Conservation (phyloP, 2,797 vertebrate genomes). For the Squalus acanthias region DNA sequence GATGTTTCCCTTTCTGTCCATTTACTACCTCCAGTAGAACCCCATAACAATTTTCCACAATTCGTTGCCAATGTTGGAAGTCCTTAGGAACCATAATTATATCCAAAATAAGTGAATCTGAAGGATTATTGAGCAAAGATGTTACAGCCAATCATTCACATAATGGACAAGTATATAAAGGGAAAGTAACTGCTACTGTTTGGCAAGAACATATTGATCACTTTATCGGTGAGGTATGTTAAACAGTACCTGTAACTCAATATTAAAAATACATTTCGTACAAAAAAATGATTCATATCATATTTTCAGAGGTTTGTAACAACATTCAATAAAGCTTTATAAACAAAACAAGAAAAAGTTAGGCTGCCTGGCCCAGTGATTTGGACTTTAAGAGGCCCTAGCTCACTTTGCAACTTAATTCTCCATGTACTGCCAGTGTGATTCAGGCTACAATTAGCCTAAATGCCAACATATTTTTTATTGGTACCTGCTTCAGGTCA, state of each 20-base stretch:
- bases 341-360: background rate
- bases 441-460: background rate
- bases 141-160: background rate
- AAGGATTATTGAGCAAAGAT: background rate
- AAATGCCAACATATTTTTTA: background rate
- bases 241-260: background rate
- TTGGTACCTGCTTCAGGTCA: background rate
- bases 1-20: background rate
- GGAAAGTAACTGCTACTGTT: background rate
- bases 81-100: background rate
- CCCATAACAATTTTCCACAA: background rate
- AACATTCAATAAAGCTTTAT: background rate
- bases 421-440: background rate
- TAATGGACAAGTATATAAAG: background rate
- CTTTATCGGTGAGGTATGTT: background rate
- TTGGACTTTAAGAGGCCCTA: background rate
- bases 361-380: background rate
- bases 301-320: constrained; percentile 11
- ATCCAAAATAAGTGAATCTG: background rate
- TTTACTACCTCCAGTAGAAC: background rate
- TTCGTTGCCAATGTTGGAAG: background rate
- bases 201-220: background rate
- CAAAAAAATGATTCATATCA: background rate
- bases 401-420: background rate
- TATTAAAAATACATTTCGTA: constrained; percentile 13